These are phyloP conservation scores for Petrocephalus microphthalmus DNA, from an alignment of 2,113 vertebrate genomes.

Conservation along the genomic window DNA sequence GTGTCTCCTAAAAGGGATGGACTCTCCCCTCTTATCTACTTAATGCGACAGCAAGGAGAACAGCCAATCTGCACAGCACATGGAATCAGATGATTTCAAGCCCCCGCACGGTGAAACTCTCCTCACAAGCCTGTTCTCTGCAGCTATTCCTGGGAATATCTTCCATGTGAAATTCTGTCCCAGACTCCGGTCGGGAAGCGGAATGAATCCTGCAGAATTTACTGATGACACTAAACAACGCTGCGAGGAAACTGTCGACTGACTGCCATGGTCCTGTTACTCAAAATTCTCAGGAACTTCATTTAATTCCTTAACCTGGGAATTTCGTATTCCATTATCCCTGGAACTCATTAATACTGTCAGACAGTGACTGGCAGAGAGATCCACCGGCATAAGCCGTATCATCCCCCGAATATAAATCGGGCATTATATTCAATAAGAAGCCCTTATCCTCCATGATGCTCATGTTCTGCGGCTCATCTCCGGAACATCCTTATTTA, in stretches of 20 bases:
- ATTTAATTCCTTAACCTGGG: not conserved
- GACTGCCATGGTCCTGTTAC: too few relatives aligned
- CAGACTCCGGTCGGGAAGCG: not conserved
- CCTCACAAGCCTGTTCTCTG: not conserved
- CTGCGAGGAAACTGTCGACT: too few relatives aligned
- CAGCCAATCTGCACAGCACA: not conserved
- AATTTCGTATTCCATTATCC: slow-evolving; percentile 1
- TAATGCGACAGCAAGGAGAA: not conserved
- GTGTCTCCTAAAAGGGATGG: not conserved
- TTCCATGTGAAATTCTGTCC: not conserved
- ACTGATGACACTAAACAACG: not conserved
- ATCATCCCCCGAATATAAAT: not conserved
- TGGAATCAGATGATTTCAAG: not conserved
- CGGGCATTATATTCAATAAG: not conserved
- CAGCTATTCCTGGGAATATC: not conserved
- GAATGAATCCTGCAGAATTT: not conserved
- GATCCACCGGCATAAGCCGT: not conserved
- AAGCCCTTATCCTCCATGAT: not conserved
- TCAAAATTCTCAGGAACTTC: not conserved
- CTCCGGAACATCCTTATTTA: not conserved
- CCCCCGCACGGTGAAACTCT: not conserved
- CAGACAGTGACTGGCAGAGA: not conserved
- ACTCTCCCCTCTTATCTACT: not conserved
- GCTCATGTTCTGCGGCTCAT: not conserved
- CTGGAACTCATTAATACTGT: not conserved